Evolutionary conservation across 2,888 invertebrate species (phyloP), one percentile per base, ranked within the genome.

Genomic region (Clusia tigrina): DNA sequence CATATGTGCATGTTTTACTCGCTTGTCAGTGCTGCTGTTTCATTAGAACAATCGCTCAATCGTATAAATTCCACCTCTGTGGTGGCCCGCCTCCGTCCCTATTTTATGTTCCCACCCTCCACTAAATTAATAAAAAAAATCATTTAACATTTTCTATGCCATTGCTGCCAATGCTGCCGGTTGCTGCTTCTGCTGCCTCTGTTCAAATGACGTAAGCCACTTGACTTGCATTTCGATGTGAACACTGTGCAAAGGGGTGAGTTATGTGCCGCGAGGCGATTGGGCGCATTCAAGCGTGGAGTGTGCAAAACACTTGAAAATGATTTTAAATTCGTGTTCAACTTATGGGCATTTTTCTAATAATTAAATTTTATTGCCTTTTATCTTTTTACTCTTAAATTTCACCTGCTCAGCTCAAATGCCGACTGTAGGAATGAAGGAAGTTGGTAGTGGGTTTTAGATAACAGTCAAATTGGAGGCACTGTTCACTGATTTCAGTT

Each of bases 201-300:
- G n/a, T 23, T 23, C 15, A n/a, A 48, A 18, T 2, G 17, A 48
- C 20, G 48, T 51, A 51, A 22, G 2, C 22, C 22, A 51, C 20
- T 18, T 12, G 6, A 51, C 22, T 17, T 23, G 37, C 20, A 55
- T 9, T 26, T 26, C 51, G 18, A 23, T 60, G 60, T 32, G 32
- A 32, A 32, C 6, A 9, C 12, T 32, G 32, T 32, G 32, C 32
- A 12, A 32, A 32, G 32, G 32, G 32, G 32, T 32, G 32, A 12
- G 6, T 32, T 32, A 32, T 12, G 32, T 12, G 32, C 6, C 32
- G 32, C 32, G 32, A 32, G 6, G 32, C 32, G 32, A 32, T 12
- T 68, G 48, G 61, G 63, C 53, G 60, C 76, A 75, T 18, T 70
- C 63, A 68, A 74, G 76, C 77, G 63, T 71, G 12, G 37, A 46